Base-by-base conservation (phyloP, 2,888 invertebrate genomes). In the Cephus runcator region DNA sequence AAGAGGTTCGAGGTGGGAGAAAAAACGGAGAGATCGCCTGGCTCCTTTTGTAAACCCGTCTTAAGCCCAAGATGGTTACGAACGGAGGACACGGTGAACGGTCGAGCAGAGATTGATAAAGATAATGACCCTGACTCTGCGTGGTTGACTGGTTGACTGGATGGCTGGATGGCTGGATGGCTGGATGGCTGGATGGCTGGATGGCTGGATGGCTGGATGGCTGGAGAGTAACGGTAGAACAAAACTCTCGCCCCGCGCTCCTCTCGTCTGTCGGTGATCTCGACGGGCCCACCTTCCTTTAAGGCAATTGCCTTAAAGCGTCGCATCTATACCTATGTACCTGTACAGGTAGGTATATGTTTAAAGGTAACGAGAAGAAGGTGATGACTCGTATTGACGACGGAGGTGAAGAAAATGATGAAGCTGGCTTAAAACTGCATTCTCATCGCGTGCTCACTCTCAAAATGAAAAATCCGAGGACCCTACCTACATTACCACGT, bases 11-110 rank as follows among this genome's bases (percentile, higher is more conserved):
- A 15, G 40, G 40, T 40, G 40, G 40, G 40, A 40, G 40, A 40
- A 40, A 40, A 40, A 40, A 40, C 40, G 15, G 40, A 40, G 40
- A 40, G 40, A 40, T 40, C 40, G 69, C 33, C 69, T 30, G 31
- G 69, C 31, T 33, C n/a, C 69, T 69, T 69, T 69, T 69, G 81
- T 77, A 80, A 79, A 80, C 80, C 76, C 80, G 81, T 80, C 79
- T 80, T 83, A 83, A 81, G 83, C 86, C 87, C 85, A 88, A 88
- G 84, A 87, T 87, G 87, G 86, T 86, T 86, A 88, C 85, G 84
- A 86, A 83, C 81, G 83, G 81, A 81, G 83, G 81, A 82, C 81
- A 77, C 76, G 80, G 80, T 79, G 80, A 79, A 79, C 83, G 81
- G 76, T 85, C 84, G 83, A 80, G 82, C 82, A 81, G 82, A 87